These are phyloP conservation scores for Graptemys geographica DNA, from an alignment of 2,797 vertebrate genomes.

Conservation along the genomic window DNA sequence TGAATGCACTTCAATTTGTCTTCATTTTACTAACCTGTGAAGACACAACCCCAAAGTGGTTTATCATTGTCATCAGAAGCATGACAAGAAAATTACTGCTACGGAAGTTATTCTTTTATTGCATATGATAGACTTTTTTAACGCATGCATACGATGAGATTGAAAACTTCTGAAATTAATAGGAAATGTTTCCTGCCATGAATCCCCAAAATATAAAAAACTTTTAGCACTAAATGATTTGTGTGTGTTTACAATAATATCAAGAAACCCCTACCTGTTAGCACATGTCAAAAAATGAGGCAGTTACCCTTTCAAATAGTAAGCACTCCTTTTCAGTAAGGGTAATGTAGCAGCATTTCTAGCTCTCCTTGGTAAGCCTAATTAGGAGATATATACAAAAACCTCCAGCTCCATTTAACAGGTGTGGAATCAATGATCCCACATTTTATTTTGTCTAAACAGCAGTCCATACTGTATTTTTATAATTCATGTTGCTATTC, in stretches of 20 bases:
- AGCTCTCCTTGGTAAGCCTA: conserved; percentile 48
- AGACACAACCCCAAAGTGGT: neutral
- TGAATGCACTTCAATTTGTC: neutral
- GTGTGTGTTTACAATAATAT: neutral
- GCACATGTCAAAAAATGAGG: conserved; percentile 6
- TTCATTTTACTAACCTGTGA: neutral
- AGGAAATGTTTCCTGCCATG: neutral
- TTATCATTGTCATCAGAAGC: neutral
- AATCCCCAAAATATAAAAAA: fast-evolving
- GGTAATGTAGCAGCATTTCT: neutral
- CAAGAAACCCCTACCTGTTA: neutral
- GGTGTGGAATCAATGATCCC: conserved; percentile 11
- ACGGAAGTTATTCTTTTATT: neutral
- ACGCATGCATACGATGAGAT: neutral
- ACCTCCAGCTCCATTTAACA: conserved; percentile 32
- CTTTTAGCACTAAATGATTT: neutral
- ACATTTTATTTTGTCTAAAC: conserved; percentile 36
- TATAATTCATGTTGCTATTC: neutral
- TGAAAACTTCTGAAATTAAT: neutral
- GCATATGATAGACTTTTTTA: neutral
- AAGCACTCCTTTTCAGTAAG: conserved; percentile 21
- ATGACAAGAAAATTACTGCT: neutral
- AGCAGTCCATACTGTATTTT: neutral
- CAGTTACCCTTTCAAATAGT: conserved; percentile 13
- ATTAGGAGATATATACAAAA: conserved; percentile 9